phyloP scores from a whole-genome alignment of 2,888 invertebrate species.

The Drosophila aldrichi region DNA sequence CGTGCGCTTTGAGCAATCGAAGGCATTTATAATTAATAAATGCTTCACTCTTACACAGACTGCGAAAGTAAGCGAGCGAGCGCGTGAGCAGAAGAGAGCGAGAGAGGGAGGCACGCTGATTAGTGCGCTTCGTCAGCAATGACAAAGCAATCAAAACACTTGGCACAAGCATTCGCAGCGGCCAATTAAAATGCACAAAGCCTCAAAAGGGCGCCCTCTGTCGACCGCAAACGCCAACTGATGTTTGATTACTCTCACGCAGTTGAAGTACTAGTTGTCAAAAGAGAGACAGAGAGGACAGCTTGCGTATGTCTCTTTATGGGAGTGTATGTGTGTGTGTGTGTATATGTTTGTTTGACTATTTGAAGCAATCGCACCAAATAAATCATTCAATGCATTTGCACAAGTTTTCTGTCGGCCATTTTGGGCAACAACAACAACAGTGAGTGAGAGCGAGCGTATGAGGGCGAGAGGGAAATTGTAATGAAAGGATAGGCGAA shows the following conservation, averaged over 20 bases:
- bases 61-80: constrained; percentile 3
- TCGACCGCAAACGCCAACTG: constrained; percentile 63
- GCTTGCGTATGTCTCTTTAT: neutral
- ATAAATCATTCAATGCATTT: constrained; percentile 79
- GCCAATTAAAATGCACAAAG: constrained; percentile 79
- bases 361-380: constrained; percentile 76
- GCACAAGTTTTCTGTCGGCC: constrained; percentile 57
- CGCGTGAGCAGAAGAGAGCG: constrained; percentile 1
- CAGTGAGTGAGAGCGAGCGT: neutral
- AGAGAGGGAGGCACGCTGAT: constrained; percentile 40
- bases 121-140: constrained; percentile 57
- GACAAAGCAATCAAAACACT: constrained; percentile 81
- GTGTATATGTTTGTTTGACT: constrained; percentile 30
- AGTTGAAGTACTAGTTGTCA: constrained; percentile 11
- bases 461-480: neutral
- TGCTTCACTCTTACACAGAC: constrained; percentile 23
- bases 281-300: constrained; percentile 6
- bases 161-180: constrained; percentile 61
- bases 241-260: constrained; percentile 58
- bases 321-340: neutral
- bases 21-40: constrained; percentile 79
- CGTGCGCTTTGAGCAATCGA: constrained; percentile 70
- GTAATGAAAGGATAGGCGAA: constrained; percentile 29
- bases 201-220: constrained; percentile 61
- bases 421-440: constrained; percentile 50